These are phyloP conservation scores for Drosophila suzukii DNA, from an alignment of 1,140 invertebrate species.

Conservation along the genomic window DNA sequence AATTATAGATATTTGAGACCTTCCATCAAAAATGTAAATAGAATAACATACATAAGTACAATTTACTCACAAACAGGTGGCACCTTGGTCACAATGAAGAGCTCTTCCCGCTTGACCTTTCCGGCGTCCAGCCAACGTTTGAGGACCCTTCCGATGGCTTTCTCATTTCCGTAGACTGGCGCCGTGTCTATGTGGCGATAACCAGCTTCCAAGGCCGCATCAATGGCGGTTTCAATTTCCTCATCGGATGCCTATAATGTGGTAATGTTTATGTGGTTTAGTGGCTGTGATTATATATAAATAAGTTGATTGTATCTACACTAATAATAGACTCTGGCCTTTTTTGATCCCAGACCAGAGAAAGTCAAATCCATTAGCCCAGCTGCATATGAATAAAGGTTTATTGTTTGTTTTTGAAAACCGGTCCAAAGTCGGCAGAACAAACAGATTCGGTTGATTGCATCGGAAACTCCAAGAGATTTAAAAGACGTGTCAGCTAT, in stretches of 20 bases:
- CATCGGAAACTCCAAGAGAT: conserved; percentile 16
- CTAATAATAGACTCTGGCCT: no score
- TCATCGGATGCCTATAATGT: conserved; percentile 86
- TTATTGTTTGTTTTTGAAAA: conserved; percentile 35
- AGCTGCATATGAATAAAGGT: conserved; percentile 12
- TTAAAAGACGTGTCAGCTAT: conserved; percentile 33
- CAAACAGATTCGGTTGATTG: conserved; percentile 20
- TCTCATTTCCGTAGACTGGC: conserved; percentile 92
- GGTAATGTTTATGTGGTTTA: conserved; percentile 70
- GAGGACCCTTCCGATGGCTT: conserved; percentile 90
- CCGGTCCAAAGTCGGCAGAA: conserved; percentile 18
- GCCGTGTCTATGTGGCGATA: conserved; percentile 92
- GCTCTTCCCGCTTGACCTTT: conserved; percentile 89
- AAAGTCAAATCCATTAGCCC: conserved; percentile 26
- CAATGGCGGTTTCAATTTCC: conserved; percentile 89
- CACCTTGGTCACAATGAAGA: conserved; percentile 94
- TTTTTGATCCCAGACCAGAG: not conserved
- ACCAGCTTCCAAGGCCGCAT: conserved; percentile 86
- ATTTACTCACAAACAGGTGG: conserved; percentile 80
- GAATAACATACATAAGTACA: not conserved
- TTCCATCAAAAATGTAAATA: not conserved
- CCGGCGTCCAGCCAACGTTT: conserved; percentile 90
- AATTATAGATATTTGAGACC: not conserved
- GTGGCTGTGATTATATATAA: conserved; percentile 14
- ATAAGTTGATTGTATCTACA: not conserved